Percentiles rank a stretch among this genome's conserved stretches.
Conservation (phyloP, 2,888 invertebrate species). For the Zonitis immaculata region DNA sequence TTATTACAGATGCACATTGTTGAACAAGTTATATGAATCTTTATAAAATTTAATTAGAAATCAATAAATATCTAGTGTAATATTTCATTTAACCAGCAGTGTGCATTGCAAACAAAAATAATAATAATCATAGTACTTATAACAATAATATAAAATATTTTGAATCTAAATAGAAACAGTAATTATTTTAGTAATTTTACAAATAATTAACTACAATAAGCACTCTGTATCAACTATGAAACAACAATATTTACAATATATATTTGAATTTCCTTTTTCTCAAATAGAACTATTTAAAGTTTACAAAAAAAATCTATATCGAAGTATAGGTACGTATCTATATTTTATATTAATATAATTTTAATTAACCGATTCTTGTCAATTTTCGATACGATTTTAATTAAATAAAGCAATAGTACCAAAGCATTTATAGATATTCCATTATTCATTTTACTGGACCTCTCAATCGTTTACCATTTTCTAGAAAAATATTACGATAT, state of each 20-base stretch:
- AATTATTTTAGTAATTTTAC: conserved; percentile 18
- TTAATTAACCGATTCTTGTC: no score
- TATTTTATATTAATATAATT: no score
- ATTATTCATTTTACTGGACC: neutral
- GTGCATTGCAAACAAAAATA: conserved; percentile 17
- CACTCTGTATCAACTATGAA: conserved; percentile 27
- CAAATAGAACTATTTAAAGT: conserved; percentile 27
- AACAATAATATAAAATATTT: no score
- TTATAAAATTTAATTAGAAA: no score
- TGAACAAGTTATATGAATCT: conserved; percentile 1
- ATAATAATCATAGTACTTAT: conserved; percentile 15
- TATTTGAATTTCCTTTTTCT: no score
- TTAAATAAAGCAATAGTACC: conserved; percentile 49
- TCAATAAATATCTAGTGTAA: neutral
- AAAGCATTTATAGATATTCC: conserved; percentile 37
- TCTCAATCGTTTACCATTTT: conserved; percentile 23
- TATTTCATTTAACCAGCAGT: conserved; percentile 6
- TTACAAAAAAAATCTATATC: conserved; percentile 20
- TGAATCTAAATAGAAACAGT: conserved; percentile 7
- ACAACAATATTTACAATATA: conserved; percentile 31
- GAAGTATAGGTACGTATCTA: conserved; percentile 19
- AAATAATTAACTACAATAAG: conserved; percentile 20
- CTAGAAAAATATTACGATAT: conserved; percentile 47
- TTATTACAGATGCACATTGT: conserved; percentile 16
- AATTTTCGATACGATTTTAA: conserved; percentile 12